Conservation (phyloP, 2,888 invertebrate species). For the Dascillus cervinus region DNA sequence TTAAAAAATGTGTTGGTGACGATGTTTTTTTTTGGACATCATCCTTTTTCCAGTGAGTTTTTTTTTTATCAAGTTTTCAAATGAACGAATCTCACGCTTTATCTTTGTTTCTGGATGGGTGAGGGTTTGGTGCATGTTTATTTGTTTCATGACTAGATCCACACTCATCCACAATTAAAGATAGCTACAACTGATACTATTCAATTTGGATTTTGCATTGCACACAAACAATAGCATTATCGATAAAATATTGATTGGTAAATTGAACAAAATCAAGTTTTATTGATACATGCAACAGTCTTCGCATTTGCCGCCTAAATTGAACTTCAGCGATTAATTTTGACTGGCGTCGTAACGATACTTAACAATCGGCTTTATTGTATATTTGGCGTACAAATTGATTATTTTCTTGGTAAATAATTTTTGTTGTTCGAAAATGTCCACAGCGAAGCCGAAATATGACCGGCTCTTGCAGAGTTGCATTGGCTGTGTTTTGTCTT, state of each 20-base stretch:
- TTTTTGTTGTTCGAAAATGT: no score
- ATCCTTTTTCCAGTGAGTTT: no score
- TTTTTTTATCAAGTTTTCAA: no score
- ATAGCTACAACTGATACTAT: conserved; percentile 22
- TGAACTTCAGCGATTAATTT: conserved; percentile 3
- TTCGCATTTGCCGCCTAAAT: conserved; percentile 5
- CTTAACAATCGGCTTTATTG: no score
- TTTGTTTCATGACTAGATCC: conserved; percentile 66
- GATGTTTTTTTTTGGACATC: no score
- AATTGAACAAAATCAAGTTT: conserved; percentile 1
- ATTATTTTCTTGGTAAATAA: no score
- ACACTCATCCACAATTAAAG: conserved; percentile 65
- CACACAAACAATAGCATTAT: background rate
- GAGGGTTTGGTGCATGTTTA: conserved; percentile 67
- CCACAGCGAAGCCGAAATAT: no score
- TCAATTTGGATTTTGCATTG: background rate
- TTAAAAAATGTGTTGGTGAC: no score
- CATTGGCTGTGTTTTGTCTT: no score
- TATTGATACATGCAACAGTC: conserved; percentile 4
- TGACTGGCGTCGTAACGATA: background rate
- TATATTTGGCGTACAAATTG: no score
- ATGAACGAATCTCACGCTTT: no score
- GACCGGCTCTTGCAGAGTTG: no score
- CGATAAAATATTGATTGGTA: background rate
- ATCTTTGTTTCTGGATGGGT: conserved; percentile 57